Percentiles rank a stretch among this genome's conserved stretches.
Evolutionary conservation across 2,797 vertebrate species (phyloP).

Genomic region (Bufotes viridis): DNA sequence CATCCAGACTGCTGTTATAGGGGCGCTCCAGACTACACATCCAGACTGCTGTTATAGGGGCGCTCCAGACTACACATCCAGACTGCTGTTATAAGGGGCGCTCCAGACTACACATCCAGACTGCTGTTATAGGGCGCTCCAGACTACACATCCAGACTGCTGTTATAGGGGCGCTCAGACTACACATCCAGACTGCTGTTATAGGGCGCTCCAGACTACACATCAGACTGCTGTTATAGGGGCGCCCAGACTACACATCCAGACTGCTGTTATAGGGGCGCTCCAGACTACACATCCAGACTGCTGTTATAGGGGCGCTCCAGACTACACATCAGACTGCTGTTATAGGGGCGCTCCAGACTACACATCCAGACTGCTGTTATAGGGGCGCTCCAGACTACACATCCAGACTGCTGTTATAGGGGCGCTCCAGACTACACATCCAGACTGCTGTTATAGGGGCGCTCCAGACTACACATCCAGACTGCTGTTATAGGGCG

Average conservation of each 20-base stretch:
- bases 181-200: neutral
- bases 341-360: neutral
- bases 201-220: neutral
- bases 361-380: neutral
- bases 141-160: neutral
- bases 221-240: neutral
- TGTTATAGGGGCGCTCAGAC: neutral
- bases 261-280: neutral
- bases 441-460: no score
- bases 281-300: neutral
- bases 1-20: no score
- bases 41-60: no score
- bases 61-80: no score
- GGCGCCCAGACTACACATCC: neutral
- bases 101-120: no score
- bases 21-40: no score
- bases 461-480: neutral
- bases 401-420: no score
- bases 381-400: neutral
- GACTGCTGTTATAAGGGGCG: no score
- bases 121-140: neutral
- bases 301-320: neutral
- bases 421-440: no score
- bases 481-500: no score
- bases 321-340: neutral